Conservation (phyloP, 2,888 invertebrate species). For the Drosophila gaucha region DNA sequence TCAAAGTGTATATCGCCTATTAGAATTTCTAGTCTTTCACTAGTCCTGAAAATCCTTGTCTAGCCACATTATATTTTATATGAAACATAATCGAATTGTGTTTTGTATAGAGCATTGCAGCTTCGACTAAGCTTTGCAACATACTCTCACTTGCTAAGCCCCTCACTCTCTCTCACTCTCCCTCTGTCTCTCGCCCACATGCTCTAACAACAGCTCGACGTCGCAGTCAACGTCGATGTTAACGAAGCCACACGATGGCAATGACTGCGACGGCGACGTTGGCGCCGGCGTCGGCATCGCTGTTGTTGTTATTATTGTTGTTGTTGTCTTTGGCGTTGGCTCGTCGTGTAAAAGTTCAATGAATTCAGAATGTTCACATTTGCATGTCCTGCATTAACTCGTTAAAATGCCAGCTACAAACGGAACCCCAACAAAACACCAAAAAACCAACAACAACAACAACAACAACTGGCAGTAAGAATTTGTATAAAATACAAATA, state of each 20-base stretch:
- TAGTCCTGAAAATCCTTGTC: too few relatives aligned
- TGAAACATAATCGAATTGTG: neutral
- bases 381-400: constrained; percentile 82
- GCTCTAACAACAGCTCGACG: constrained; percentile 12
- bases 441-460: constrained; percentile 28
- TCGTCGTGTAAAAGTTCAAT: constrained; percentile 73
- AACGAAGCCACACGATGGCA: constrained; percentile 45
- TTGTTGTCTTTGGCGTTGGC: constrained; percentile 44
- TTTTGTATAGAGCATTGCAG: constrained; percentile 1
- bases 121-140: neutral
- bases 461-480: constrained; percentile 51
- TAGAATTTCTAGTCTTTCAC: too few relatives aligned
- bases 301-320: constrained; percentile 3
- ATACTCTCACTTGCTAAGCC: neutral
- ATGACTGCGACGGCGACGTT: constrained; percentile 1
- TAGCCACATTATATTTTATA: too few relatives aligned
- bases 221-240: constrained; percentile 17
- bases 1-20: too few relatives aligned
- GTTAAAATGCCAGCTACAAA: constrained; percentile 73
- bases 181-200: neutral
- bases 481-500: constrained; percentile 73
- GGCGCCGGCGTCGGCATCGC: neutral
- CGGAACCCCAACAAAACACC: constrained; percentile 26
- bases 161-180: neutral
- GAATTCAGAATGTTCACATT: constrained; percentile 78